Evolutionary conservation across 2,113 vertebrate species (phyloP).

Genomic region (Amphiprion ocellaris): DNA sequence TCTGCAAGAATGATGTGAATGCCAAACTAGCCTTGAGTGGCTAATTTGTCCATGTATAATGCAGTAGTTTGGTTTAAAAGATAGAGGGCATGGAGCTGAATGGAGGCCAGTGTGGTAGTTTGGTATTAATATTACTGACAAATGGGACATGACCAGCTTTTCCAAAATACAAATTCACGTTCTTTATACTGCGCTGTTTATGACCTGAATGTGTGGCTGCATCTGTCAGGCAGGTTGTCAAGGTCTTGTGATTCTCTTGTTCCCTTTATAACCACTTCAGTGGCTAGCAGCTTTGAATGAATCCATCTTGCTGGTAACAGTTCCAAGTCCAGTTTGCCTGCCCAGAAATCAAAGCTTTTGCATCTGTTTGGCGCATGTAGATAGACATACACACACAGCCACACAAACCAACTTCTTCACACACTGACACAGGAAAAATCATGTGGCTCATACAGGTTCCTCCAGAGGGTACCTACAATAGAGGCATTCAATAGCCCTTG

Average conservation of each 20-base stretch:
- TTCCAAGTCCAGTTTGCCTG: slow-evolving; percentile 13
- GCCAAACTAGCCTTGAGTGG: slow-evolving; percentile 16
- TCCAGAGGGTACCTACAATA: slow-evolving; percentile 15
- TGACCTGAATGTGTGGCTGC: slow-evolving; percentile 24
- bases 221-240: slow-evolving; percentile 9
- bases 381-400: slow-evolving; percentile 1
- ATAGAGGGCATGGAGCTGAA: background rate
- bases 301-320: slow-evolving; percentile 19
- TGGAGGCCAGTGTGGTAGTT: background rate
- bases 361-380: slow-evolving; percentile 46
- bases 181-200: slow-evolving; percentile 15
- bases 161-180: slow-evolving; percentile 1
- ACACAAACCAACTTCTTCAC: background rate
- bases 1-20: slow-evolving; percentile 18
- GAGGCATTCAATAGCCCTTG: slow-evolving; percentile 5
- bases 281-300: slow-evolving; percentile 26
- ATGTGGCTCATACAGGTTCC: slow-evolving; percentile 4
- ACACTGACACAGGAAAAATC: slow-evolving; percentile 18
- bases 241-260: slow-evolving; percentile 31
- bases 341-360: slow-evolving; percentile 37
- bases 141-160: background rate
- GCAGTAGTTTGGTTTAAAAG: background rate
- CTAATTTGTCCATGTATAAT: background rate
- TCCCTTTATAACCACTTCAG: slow-evolving; percentile 17
- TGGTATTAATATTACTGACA: background rate